These are phyloP conservation scores for Tarsius wallacei DNA, from an alignment of 2,797 vertebrate species.

Conservation along the genomic window DNA sequence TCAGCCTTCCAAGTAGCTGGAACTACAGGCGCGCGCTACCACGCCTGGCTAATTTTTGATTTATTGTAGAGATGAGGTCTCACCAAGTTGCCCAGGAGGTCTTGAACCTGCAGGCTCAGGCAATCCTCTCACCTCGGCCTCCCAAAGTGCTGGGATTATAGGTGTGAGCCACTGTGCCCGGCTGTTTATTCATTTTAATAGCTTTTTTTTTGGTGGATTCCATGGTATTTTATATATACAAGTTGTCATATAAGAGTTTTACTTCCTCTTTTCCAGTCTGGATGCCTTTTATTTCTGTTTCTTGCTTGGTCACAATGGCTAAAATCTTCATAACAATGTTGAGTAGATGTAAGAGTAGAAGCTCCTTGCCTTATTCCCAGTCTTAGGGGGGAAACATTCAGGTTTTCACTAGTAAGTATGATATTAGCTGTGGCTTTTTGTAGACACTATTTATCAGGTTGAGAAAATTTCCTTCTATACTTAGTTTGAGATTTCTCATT, in stretches of 20 bases:
- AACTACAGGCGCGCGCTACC: no score
- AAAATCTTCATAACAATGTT: not conserved
- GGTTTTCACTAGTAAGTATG: not conserved
- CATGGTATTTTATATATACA: not conserved
- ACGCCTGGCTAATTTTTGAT: no score
- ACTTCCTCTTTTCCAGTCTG: conserved; percentile 8
- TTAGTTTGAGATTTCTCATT: not conserved
- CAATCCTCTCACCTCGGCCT: no score
- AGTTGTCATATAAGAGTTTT: not conserved
- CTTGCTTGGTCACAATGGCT: not conserved
- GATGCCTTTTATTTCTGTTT: not conserved
- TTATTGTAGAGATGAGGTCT: no score
- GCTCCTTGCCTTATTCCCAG: not conserved
- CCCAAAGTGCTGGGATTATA: no score
- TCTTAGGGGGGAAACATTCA: not conserved
- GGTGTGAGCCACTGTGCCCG: no score
- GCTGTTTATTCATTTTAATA: not conserved
- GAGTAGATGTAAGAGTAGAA: not conserved
- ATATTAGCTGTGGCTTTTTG: not conserved
- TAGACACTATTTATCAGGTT: conserved; percentile 11
- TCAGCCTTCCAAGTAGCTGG: no score
- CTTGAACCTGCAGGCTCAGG: no score
- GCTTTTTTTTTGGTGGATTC: not conserved
- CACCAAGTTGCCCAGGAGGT: no score
- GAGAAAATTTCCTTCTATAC: conserved; percentile 36